Evolutionary conservation across 2,113 vertebrate genomes (phyloP), one percentile per base, ranked within the genome.

Genomic region (Nerophis ophidion): DNA sequence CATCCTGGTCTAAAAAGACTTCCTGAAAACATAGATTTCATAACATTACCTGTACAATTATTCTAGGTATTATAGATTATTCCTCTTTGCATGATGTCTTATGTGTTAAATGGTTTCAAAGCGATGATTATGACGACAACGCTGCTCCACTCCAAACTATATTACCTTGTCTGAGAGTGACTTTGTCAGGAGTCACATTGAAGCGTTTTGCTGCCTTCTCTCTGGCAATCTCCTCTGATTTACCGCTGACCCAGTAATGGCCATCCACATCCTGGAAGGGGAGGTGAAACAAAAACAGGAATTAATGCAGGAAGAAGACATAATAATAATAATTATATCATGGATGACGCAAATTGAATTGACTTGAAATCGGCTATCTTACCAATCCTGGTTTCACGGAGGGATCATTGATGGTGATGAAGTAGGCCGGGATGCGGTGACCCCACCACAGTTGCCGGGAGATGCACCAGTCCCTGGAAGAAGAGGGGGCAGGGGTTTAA

Each of bases 391-490:
- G 82, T 50, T 91, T 89, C 16, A 93, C 87, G 0, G 90, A 84
- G 0, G 91, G 81, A 65, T 95, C 92, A 0, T 19, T 57, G 42
- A 95, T 79, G 0, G 91, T 92, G 80, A 95, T 35, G 19, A 95
- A 95, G 76, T 95, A 96, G 8, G 93, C 93, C 1, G 94, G 94
- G 64, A 96, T 93, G 56, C 79, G 90, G 75, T 96, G 94, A 75
- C 94, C 94, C 94, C 94, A 95, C 93, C 94, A 96, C 72, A 95
- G 87, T 86, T 96, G 94, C 26, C 93, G 90, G 40, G 94, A 96
- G 73, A 95, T 91, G 45, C 94, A 96, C 94, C 94, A 96, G 77
- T 94, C 92, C 80, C 92, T 93, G 71, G 45, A 55, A 34, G 35
- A 60, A 45, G 17, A 17, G 17, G 12, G 42, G 19, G 17, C 7